Conservation (phyloP, 2,888 invertebrate genomes). For the Latrodectus elegans region DNA sequence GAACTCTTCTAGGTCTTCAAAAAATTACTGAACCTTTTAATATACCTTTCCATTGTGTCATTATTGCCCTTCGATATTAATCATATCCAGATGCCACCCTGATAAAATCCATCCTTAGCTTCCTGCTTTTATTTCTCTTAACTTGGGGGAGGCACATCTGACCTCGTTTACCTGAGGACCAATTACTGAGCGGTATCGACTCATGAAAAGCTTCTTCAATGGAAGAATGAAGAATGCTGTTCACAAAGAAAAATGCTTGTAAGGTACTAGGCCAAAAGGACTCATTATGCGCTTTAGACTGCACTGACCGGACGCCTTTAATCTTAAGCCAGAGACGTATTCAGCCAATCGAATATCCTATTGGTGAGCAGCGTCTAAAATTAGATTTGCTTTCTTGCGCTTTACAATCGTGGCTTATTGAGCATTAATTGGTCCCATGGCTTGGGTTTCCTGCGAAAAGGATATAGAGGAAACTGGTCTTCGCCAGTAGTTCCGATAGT, state of each 20-base stretch:
- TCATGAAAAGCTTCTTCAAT: conserved; percentile 19
- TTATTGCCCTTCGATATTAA: conserved; percentile 1
- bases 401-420: background rate
- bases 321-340: conserved; percentile 22
- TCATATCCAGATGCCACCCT: background rate
- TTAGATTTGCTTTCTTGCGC: conserved; percentile 34
- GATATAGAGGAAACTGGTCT: background rate
- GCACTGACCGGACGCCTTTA: conserved; percentile 14
- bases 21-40: background rate
- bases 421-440: conserved; percentile 2
- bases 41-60: too few relatives aligned
- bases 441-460: conserved; percentile 1
- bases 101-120: background rate
- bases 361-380: conserved; percentile 32
- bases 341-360: conserved; percentile 54
- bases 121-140: background rate
- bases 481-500: background rate
- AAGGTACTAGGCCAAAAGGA: conserved; percentile 35
- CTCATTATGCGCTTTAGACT: conserved; percentile 39
- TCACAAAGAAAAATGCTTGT: conserved; percentile 15
- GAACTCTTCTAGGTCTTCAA: background rate
- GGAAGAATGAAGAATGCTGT: conserved; percentile 44
- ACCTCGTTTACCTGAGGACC: conserved; percentile 3
- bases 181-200: conserved; percentile 5
- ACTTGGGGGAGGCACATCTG: background rate